phyloP scores from a whole-genome alignment of 2,113 vertebrate genomes.

The Agapornis roseicollis region DNA sequence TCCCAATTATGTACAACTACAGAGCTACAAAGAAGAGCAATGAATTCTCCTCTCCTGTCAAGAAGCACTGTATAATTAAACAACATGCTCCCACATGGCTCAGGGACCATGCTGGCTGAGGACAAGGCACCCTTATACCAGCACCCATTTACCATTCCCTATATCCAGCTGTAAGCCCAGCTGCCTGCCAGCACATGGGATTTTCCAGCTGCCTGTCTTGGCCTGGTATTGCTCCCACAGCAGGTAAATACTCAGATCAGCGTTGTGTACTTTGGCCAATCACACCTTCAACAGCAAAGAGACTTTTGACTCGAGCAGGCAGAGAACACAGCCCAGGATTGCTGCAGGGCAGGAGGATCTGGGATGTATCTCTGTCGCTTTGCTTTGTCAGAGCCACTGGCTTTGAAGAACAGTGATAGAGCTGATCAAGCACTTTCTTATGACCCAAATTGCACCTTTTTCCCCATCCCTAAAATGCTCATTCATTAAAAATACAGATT shows the following conservation, averaged over 20 bases:
- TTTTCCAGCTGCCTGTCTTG: neutral
- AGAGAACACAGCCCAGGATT: neutral
- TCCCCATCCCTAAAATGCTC: neutral
- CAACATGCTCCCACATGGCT: neutral
- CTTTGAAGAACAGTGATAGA: neutral
- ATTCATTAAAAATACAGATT: neutral
- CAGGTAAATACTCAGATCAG: neutral
- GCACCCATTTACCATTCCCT: neutral
- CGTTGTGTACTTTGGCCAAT: neutral
- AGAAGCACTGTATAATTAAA: neutral
- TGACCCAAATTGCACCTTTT: neutral
- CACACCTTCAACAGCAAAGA: neutral
- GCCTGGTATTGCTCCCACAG: neutral
- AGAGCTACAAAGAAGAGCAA: neutral
- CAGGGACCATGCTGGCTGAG: accelerated
- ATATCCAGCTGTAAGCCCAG: neutral
- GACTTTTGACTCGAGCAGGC: neutral
- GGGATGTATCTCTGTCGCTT: neutral
- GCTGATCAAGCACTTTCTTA: neutral
- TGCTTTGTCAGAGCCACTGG: neutral
- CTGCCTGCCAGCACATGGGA: accelerated
- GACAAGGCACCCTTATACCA: neutral
- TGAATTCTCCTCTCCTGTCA: neutral
- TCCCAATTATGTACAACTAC: neutral
- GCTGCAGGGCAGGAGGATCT: neutral